A percentile compares a stretch with the other conserved stretches of the same genome.
Conservation (phyloP, 2,888 invertebrate species). For the Tromatobia lineatoria region DNA sequence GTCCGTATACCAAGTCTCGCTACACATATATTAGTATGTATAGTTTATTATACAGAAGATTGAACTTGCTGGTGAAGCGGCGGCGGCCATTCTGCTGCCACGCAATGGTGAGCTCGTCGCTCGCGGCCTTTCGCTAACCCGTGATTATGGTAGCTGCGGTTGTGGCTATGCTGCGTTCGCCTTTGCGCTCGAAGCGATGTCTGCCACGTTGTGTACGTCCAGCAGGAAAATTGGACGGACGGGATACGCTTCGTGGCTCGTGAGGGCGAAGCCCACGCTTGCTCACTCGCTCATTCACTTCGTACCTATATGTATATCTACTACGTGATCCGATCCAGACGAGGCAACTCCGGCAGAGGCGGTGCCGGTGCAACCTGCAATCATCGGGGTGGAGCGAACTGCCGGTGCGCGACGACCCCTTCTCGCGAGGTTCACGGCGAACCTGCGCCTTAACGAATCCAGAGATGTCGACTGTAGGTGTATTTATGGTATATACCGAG, state of each 20-base stretch:
- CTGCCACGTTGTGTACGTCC: conserved; percentile 47
- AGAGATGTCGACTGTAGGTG: conserved; percentile 7
- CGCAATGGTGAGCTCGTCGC: conserved; percentile 75
- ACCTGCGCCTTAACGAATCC: conserved; percentile 12
- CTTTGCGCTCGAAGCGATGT: conserved; percentile 31
- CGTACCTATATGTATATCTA: conserved; percentile 9
- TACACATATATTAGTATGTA: conserved; percentile 14
- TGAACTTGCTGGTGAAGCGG: conserved; percentile 68
- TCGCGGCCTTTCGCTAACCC: conserved; percentile 78
- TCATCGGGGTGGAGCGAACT: conserved; percentile 84
- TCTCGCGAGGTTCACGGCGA: conserved; percentile 28
- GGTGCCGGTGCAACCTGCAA: conserved; percentile 84
- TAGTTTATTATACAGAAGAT: conserved; percentile 55
- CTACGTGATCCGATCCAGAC: conserved; percentile 56
- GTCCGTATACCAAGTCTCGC: not conserved
- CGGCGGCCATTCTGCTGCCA: conserved; percentile 82
- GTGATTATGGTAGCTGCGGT: conserved; percentile 83
- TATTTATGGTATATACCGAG: not conserved
- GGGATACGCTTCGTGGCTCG: conserved; percentile 68
- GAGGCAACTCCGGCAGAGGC: conserved; percentile 76
- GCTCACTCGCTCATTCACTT: conserved; percentile 52
- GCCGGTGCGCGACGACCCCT: conserved; percentile 59
- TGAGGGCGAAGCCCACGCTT: conserved; percentile 64
- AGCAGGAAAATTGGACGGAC: conserved; percentile 69
- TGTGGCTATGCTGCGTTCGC: conserved; percentile 22